Base-by-base conservation (phyloP, 1,140 invertebrate genomes). In the Sitodiplosis mosellana region DNA sequence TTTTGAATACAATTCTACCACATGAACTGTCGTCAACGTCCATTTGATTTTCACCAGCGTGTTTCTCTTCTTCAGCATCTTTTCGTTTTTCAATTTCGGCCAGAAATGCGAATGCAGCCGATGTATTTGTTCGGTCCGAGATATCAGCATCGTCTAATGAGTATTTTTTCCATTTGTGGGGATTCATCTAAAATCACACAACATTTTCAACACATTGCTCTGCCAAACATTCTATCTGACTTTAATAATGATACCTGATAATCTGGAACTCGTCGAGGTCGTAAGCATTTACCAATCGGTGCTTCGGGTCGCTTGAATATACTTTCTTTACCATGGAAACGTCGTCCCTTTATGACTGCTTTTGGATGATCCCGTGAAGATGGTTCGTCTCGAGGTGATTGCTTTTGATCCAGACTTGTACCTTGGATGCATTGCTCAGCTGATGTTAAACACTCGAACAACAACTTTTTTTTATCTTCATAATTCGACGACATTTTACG, bases 141-240 rank as follows among this genome's bases (percentile, higher is more conserved):
- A 84, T 78, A 55, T 85, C 79, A 1, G 83, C 78, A 72, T 85
- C 80, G 33, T 75, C 73, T 12, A 87, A 59, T 15, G 71, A 77
- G 51, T 87, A 87, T 56, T 77, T 83, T 1, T 69, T 74, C 80
- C 81, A 86, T 58, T 83, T 84, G 53, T 80, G 70, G 6, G 82
- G 83, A 65, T 86, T 80, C 52, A 68, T 75, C 49, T 59, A 18
- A n/a, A n/a, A n/a, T n/a, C n/a, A n/a, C n/a, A n/a, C n/a, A n/a
- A n/a, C n/a, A n/a, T n/a, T n/a, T n/a, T n/a, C n/a, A n/a, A n/a
- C n/a, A n/a, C n/a, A 36, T 36, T 36, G 8, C 34, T 36, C 34
- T 8, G 34, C n/a, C 34, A 10, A n/a, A 10, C 8, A n/a, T n/a
- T 8, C n/a, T 10, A n/a, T 36, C n/a, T n/a, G 8, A 36, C n/a